Conservation (phyloP, 2,888 invertebrate genomes). For the Clivina fossor region DNA sequence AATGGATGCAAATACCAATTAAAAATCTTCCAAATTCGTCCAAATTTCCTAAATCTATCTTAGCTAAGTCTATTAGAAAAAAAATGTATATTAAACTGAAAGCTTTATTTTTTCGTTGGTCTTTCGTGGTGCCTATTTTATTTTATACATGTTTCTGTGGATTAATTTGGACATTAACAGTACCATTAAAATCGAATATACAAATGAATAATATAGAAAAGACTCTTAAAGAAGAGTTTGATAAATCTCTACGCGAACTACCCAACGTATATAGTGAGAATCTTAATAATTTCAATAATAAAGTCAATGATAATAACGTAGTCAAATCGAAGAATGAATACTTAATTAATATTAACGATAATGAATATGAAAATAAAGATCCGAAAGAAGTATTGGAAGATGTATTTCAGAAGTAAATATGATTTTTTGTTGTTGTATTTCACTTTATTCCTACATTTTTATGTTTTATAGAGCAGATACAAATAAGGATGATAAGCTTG, state of each 20-base stretch:
- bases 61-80: not conserved
- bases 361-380: conserved; percentile 49
- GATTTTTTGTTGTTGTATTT: conserved; percentile 6
- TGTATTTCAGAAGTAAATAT: conserved; percentile 52
- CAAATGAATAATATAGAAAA: conserved; percentile 41
- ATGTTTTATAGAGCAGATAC: conserved; percentile 60
- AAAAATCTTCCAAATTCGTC: not conserved
- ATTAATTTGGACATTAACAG: conserved; percentile 57
- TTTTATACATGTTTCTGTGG: conserved; percentile 59
- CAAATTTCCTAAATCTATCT: conserved; percentile 7
- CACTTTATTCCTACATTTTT: conserved; percentile 1
- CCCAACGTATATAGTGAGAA: conserved; percentile 34
- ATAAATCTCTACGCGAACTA: conserved; percentile 24
- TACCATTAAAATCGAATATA: conserved; percentile 50
- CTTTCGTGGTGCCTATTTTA: conserved; percentile 58
- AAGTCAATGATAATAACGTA: conserved; percentile 51
- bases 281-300: conserved; percentile 54
- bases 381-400: conserved; percentile 49
- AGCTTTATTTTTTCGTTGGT: conserved; percentile 54
- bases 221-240: conserved; percentile 32
- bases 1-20: conserved; percentile 27
- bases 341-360: conserved; percentile 50
- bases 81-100: conserved; percentile 30
- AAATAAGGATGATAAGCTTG: conserved; percentile 59
- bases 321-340: conserved; percentile 57